Percentiles rank a stretch among this genome's conserved stretches.
Evolutionary conservation across 2,797 vertebrate species (phyloP).

Genomic region (Enteromius thamalakanensis): DNA sequence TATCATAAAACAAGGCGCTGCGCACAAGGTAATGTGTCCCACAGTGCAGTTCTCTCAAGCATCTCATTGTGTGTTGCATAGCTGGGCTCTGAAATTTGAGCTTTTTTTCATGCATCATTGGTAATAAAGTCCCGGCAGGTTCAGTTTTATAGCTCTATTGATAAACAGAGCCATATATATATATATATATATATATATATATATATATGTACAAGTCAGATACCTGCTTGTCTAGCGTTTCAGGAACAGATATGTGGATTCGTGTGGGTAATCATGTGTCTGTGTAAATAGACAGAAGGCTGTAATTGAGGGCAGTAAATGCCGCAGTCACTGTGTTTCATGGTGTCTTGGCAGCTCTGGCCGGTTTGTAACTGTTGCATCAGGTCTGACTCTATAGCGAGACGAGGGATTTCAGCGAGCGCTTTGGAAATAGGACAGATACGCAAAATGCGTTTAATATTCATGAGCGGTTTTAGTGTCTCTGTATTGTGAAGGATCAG

Average conservation of each 20-base stretch:
- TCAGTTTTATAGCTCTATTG: constrained; percentile 46
- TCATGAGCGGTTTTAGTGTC: constrained; percentile 71
- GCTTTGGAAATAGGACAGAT: constrained; percentile 48
- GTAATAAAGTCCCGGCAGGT: constrained; percentile 15
- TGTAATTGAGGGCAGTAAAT: constrained; percentile 14
- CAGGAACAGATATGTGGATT: constrained; percentile 1
- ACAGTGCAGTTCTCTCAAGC: neutral
- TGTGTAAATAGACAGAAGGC: constrained; percentile 26
- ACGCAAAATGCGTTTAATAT: constrained; percentile 72
- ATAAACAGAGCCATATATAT: constrained; percentile 9
- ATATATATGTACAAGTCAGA: neutral
- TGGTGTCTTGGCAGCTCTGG: neutral
- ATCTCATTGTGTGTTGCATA: neutral
- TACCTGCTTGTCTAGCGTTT: neutral
- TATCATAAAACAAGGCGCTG: neutral
- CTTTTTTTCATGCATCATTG: neutral
- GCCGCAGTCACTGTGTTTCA: neutral
- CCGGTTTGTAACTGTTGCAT: constrained; percentile 11
- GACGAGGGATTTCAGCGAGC: neutral
- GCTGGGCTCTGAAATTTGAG: neutral
- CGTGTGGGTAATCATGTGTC: neutral
- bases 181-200: neutral
- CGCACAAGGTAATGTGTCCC: neutral
- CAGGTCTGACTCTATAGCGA: neutral
- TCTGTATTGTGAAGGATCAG: constrained; percentile 61